Evolutionary conservation across 1,140 invertebrate genomes (phyloP).

Genomic region (Gonioctena quinquepunctata): DNA sequence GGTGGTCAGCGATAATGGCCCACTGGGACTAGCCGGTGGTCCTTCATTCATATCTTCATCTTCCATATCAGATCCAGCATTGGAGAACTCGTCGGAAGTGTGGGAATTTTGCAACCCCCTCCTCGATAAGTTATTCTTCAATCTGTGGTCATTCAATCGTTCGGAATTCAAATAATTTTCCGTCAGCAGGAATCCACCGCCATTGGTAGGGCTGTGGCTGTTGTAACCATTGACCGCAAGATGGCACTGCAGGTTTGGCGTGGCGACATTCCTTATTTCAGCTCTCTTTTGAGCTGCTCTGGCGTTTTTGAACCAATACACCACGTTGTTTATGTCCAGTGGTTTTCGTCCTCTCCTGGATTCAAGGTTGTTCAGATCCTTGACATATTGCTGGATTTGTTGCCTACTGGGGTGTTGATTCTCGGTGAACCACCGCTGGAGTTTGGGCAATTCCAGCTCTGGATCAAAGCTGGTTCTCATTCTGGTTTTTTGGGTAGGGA

Average conservation of each 20-base stretch:
- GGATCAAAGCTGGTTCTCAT: slow-evolving; percentile 95
- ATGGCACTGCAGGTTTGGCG: slow-evolving; percentile 60
- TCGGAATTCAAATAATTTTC: slow-evolving; percentile 61
- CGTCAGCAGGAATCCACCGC: slow-evolving; percentile 59
- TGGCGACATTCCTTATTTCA: slow-evolving; percentile 66
- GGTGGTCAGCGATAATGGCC: slow-evolving; percentile 70
- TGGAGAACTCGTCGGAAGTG: slow-evolving; percentile 64
- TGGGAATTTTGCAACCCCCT: slow-evolving; percentile 58
- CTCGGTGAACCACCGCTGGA: slow-evolving; percentile 94
- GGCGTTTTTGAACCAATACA: slow-evolving; percentile 99
- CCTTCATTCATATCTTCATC: slow-evolving; percentile 63
- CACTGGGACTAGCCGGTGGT: slow-evolving; percentile 65
- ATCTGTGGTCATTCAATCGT: slow-evolving; percentile 53
- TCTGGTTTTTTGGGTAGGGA: slow-evolving; percentile 83
- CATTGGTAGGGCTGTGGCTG: slow-evolving; percentile 65
- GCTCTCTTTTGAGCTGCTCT: slow-evolving; percentile 91
- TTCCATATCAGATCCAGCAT: slow-evolving; percentile 65
- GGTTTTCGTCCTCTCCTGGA: slow-evolving; percentile 90
- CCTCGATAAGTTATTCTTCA: slow-evolving; percentile 59
- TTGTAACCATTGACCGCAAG: slow-evolving; percentile 65
- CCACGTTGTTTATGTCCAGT: slow-evolving; percentile 95
- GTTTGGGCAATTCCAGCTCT: slow-evolving; percentile 89
- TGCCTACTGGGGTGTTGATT: slow-evolving; percentile 94
- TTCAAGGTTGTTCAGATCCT: slow-evolving; percentile 89
- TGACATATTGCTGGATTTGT: slow-evolving; percentile 94